Conservation (phyloP, 2,888 invertebrate species). For the Melanostoma mellinum region DNA sequence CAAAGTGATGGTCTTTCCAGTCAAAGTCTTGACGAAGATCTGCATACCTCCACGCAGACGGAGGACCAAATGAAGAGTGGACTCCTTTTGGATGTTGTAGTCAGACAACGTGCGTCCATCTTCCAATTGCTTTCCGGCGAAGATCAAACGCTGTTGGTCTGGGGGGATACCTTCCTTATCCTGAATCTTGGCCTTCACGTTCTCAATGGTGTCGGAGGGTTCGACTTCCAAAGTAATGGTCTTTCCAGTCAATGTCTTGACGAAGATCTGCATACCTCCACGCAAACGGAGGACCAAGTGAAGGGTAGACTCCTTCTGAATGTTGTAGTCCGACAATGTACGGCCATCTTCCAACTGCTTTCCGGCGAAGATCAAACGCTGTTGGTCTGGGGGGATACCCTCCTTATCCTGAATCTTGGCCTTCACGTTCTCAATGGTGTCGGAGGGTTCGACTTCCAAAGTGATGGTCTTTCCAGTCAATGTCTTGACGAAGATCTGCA, state of each 20-base stretch:
- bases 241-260: conserved; percentile 77
- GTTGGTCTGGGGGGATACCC: conserved; percentile 75
- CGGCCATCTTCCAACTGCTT: conserved; percentile 73
- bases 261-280: conserved; percentile 76
- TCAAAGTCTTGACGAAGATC: conserved; percentile 76
- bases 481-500: conserved; percentile 75
- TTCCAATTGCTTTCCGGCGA: conserved; percentile 78
- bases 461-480: conserved; percentile 74
- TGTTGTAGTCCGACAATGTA: conserved; percentile 85
- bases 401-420: conserved; percentile 75
- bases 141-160: conserved; percentile 79
- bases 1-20: conserved; percentile 76
- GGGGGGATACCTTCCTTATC: conserved; percentile 79
- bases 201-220: conserved; percentile 77
- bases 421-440: conserved; percentile 74
- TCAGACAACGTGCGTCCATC: conserved; percentile 78
- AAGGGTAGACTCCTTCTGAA: conserved; percentile 88
- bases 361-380: conserved; percentile 74
- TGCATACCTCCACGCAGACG: conserved; percentile 77
- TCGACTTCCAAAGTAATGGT: conserved; percentile 79
- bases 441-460: conserved; percentile 74
- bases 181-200: conserved; percentile 78
- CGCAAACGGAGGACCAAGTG: conserved; percentile 75
- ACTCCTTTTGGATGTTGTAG: conserved; percentile 79
- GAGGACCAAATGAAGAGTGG: conserved; percentile 77